Evolutionary conservation across 2,888 invertebrate genomes (phyloP), one percentile per base, ranked within the genome.

Genomic region (Oxycera nigricornis): DNA sequence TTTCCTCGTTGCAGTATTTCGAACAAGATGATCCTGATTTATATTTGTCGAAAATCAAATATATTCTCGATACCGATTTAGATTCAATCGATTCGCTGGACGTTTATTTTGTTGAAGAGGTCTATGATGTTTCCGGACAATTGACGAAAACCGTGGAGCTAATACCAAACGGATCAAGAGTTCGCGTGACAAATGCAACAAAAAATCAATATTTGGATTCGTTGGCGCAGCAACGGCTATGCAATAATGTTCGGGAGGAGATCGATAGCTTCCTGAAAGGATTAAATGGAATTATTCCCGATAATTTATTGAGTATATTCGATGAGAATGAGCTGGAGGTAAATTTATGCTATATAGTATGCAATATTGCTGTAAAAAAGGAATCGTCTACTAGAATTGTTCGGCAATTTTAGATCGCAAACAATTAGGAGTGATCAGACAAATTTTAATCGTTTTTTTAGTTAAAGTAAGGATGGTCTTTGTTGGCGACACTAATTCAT

Each of bases 281-380:
- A 0, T 90, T 97, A 72, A 94, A 94, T 85, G 92, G 95, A 83
- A 90, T 97, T 52, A 94, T 97, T 81, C 96, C 97, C 2, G 95
- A 95, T 86, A 94, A 95, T 87, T 89, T 97, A 80, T 88, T 97
- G 77, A 94, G 95, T 82, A 96, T 96, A 83, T 97, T 97, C 86
- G 96, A 97, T 86, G 97, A 97, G 86, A 95, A 96, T 86, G 97
- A 97, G 86, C 88, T 97, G 28, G 97, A 97, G 92, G 95, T 95
- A 83, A 83, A 76, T 77, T 59, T 14, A 22, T 6, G 6, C 35
- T 35, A 11, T 35, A 7, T n/a, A n/a, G n/a, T n/a, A n/a, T n/a
- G n/a, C n/a, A n/a, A n/a, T n/a, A n/a, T n/a, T n/a, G n/a, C n/a
- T n/a, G n/a, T n/a, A n/a, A n/a, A n/a, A n/a, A n/a, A n/a, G n/a